These are phyloP conservation scores for Corella eumyota DNA, from an alignment of 23 tunicate species.

Conservation along the genomic window DNA sequence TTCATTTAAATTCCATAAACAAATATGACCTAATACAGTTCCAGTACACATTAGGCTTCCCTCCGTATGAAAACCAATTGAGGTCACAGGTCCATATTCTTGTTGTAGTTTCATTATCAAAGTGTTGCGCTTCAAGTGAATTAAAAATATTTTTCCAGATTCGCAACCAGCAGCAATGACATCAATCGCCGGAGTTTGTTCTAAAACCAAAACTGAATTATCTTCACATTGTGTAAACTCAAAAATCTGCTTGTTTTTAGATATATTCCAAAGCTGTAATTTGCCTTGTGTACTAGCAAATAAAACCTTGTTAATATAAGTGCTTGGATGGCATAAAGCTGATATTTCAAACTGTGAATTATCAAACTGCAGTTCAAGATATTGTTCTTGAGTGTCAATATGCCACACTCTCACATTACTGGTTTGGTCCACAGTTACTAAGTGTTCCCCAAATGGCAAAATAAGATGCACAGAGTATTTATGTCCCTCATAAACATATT, in stretches of 20 bases:
- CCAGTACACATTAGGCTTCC: conserved; percentile 62
- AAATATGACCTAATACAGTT: conserved; percentile 46
- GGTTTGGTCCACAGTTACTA: conserved; percentile 54
- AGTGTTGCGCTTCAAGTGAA: conserved; percentile 17
- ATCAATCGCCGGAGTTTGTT: conserved; percentile 70
- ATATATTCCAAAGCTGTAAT: conserved; percentile 71
- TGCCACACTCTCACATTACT: conserved; percentile 71
- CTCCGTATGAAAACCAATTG: conserved; percentile 50
- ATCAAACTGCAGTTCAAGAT: conserved; percentile 31
- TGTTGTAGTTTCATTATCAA: conserved; percentile 39
- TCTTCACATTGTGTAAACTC: conserved; percentile 21
- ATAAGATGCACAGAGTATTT: conserved; percentile 38
- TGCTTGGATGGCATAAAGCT: conserved; percentile 55
- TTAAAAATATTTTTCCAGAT: conserved; percentile 38
- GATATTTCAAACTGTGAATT: conserved; percentile 48
- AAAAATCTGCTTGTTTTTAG: conserved; percentile 46
- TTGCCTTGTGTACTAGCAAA: conserved; percentile 66
- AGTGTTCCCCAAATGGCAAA: conserved; percentile 55
- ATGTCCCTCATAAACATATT: conserved; percentile 37
- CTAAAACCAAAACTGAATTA: conserved; percentile 21
- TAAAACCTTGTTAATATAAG: conserved; percentile 72
- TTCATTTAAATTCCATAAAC: conserved; percentile 71
- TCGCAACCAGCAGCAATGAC: conserved; percentile 59
- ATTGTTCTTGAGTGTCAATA: conserved; percentile 26
- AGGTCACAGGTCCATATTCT: conserved; percentile 33